Conservation (phyloP, 2,888 invertebrate species). For the Entomobrya multifasciata region DNA sequence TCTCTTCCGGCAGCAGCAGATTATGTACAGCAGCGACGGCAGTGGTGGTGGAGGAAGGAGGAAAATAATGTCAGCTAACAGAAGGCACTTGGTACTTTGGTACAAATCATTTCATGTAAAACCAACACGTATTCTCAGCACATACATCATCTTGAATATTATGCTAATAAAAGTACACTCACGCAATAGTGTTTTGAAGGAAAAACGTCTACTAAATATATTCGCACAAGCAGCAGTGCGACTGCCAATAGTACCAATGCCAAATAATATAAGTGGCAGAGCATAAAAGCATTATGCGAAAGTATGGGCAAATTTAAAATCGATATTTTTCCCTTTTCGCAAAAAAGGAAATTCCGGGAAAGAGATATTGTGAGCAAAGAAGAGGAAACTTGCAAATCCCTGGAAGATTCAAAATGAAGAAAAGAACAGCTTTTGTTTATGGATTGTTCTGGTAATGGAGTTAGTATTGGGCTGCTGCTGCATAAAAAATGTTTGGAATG, state of each 20-base stretch:
- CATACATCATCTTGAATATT: slow-evolving; percentile 2
- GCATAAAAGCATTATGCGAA: not conserved
- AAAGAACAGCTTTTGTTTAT: not conserved
- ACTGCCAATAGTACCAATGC: not conserved
- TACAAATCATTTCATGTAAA: slow-evolving; percentile 41
- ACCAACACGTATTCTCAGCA: not conserved
- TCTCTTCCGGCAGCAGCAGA: slow-evolving; percentile 43
- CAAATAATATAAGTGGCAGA: not conserved
- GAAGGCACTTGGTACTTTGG: slow-evolving; percentile 6
- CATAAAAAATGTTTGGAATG: no score
- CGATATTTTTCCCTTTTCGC: slow-evolving; percentile 20
- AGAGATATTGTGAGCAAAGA: not conserved
- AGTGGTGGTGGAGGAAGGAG: not conserved
- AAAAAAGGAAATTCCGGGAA: no score
- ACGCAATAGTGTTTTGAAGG: not conserved
- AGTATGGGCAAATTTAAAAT: slow-evolving; percentile 13
- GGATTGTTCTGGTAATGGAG: no score
- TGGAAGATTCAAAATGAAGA: not conserved
- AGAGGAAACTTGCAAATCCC: slow-evolving; percentile 15
- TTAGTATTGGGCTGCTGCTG: no score
- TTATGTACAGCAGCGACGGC: slow-evolving; percentile 19
- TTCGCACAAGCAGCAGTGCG: no score
- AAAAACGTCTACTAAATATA: not conserved
- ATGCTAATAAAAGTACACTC: not conserved
- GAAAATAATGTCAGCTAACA: slow-evolving; percentile 36